These are phyloP conservation scores for Zygaena filipendulae DNA, from an alignment of 2,888 invertebrate species.

Conservation along the genomic window DNA sequence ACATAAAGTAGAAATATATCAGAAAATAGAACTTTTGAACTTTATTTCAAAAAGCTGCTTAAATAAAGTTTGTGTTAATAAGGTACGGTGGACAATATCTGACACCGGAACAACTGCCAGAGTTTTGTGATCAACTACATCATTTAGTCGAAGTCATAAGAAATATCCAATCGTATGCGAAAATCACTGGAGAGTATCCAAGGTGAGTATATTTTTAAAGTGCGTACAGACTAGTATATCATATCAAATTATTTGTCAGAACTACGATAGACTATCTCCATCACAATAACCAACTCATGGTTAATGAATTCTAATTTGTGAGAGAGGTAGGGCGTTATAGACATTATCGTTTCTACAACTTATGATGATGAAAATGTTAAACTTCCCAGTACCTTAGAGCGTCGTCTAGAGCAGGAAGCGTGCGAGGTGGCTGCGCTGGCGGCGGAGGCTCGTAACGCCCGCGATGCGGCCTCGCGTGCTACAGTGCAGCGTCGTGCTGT, in stretches of 20 bases:
- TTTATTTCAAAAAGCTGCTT: no score
- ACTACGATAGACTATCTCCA: no score
- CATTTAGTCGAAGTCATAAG: conserved; percentile 52
- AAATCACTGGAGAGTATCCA: conserved; percentile 56
- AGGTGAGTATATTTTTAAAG: conserved; percentile 38
- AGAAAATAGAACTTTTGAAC: no score
- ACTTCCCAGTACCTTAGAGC: conserved; percentile 47
- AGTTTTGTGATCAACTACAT: conserved; percentile 55
- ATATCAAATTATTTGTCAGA: no score
- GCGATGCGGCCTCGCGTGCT: conserved; percentile 37
- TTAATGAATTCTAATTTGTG: no score
- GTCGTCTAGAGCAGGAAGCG: conserved; percentile 44
- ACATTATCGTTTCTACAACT: no score
- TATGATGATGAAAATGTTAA: no score
- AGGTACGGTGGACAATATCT: conserved; percentile 59
- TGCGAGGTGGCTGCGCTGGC: conserved; percentile 47
- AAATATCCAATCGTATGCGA: conserved; percentile 56
- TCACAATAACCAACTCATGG: no score
- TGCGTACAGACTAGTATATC: not conserved
- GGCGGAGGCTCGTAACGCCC: conserved; percentile 47
- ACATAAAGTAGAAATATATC: no score
- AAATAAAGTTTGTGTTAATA: no score
- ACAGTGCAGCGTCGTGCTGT: conserved; percentile 42
- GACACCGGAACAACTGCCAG: conserved; percentile 54
- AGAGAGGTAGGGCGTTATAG: no score